Percentiles rank a stretch among this genome's conserved stretches.
Conservation (phyloP, 2,888 invertebrate genomes). For the Xestia xanthographa region DNA sequence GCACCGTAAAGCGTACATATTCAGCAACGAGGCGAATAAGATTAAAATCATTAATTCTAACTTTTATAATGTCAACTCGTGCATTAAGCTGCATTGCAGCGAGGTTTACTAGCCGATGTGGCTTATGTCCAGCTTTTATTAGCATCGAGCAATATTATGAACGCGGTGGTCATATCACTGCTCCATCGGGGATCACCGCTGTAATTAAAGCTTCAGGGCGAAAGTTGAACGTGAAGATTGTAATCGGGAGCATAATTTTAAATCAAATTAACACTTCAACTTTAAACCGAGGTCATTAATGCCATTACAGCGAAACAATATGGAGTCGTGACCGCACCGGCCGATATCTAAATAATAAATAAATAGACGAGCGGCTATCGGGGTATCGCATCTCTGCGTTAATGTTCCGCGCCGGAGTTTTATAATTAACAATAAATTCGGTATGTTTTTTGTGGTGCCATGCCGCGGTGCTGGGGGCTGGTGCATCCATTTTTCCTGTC, state of each 20-base stretch:
- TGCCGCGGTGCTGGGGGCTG: constrained; percentile 76
- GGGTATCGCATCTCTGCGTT: constrained; percentile 86
- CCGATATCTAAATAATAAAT: constrained; percentile 90
- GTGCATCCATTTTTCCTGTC: constrained; percentile 85
- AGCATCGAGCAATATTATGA: constrained; percentile 71
- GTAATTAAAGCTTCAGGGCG: constrained; percentile 88
- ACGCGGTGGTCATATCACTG: constrained; percentile 76
- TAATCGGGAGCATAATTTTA: constrained; percentile 89
- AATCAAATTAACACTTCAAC: constrained; percentile 91
- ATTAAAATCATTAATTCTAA: constrained; percentile 78
- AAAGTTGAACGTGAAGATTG: constrained; percentile 88
- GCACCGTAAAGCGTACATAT: constrained; percentile 71
- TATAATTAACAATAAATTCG: constrained; percentile 91
- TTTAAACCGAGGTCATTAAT: constrained; percentile 90
- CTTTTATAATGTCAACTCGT: constrained; percentile 79
- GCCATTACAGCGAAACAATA: constrained; percentile 89
- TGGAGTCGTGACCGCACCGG: constrained; percentile 88
- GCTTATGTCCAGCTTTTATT: constrained; percentile 76
- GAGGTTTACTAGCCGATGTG: constrained; percentile 72
- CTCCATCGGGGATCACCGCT: constrained; percentile 82
- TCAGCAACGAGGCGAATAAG: constrained; percentile 73
- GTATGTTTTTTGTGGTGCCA: constrained; percentile 86
- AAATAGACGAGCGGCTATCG: constrained; percentile 88
- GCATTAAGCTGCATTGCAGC: constrained; percentile 80
- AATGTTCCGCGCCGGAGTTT: constrained; percentile 88